Evolutionary conservation across 2,888 invertebrate species (phyloP).

Genomic region (Athalia circularis): DNA sequence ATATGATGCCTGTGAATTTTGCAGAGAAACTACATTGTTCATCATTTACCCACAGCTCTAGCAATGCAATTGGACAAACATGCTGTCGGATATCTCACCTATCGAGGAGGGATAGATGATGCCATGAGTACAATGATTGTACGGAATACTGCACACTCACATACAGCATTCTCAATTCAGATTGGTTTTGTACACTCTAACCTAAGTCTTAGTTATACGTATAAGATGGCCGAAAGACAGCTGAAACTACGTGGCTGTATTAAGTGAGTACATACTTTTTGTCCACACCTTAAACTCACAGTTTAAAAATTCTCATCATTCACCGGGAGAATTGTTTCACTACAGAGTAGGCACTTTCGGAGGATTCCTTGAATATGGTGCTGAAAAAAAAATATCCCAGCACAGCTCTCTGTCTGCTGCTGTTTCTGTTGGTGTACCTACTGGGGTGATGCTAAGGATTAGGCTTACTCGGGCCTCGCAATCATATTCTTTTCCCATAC

Average conservation of each 20-base stretch:
- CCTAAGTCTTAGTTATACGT: slow-evolving; percentile 84
- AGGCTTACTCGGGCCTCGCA: slow-evolving; percentile 92
- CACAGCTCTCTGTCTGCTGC: slow-evolving; percentile 91
- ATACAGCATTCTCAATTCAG: slow-evolving; percentile 78
- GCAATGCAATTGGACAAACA: slow-evolving; percentile 92
- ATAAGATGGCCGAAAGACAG: slow-evolving; percentile 87
- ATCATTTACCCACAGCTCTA: slow-evolving; percentile 77
- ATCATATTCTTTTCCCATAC: slow-evolving; percentile 91
- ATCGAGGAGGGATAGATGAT: slow-evolving; percentile 79
- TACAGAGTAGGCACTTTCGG: slow-evolving; percentile 91
- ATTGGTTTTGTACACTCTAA: slow-evolving; percentile 90
- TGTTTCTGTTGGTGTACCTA: slow-evolving; percentile 89
- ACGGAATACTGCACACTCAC: slow-evolving; percentile 78
- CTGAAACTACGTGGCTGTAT: slow-evolving; percentile 85
- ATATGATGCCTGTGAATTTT: not conserved
- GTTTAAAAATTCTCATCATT: not conserved
- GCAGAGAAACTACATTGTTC: slow-evolving; percentile 9
- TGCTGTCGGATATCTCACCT: slow-evolving; percentile 91
- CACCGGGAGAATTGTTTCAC: slow-evolving; percentile 42
- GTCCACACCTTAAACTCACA: not conserved
- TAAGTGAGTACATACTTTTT: slow-evolving; percentile 80
- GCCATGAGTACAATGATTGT: slow-evolving; percentile 89
- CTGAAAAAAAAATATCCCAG: slow-evolving; percentile 94
- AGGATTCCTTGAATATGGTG: slow-evolving; percentile 90
- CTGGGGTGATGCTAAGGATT: slow-evolving; percentile 91